Base-by-base conservation (phyloP, 92 coral and sea anemone genomes). In the Epizoanthus stellaris region DNA sequence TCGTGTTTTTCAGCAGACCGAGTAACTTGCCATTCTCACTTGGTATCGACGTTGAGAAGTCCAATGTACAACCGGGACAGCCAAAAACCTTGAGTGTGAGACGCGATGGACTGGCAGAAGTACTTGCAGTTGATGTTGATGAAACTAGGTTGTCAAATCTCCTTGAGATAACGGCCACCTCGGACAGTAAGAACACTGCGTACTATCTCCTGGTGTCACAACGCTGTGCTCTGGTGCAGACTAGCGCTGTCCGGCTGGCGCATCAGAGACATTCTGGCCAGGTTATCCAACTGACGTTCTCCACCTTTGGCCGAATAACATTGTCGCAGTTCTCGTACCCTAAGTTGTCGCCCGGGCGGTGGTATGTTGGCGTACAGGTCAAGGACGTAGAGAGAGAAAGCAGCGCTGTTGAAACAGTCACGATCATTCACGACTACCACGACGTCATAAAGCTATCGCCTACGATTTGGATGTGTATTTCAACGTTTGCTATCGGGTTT, bases 281-380 rank as follows among this genome's bases (percentile, higher is more conserved):
- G 30, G 63, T 84, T 4, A 85, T 95, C 21, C 86, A 71, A 52
- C 89, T 94, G 23, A 65, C 98, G n/a, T 95, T 95, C 81, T 83
- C 98, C 20, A 87, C 82, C 25, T 92, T 70, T 65, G 98, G 98
- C 12, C 81, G 98, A n/a, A 88, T 95, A 69, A 95, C 95, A 3
- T 85, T 95, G 4, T 91, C 98, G 0, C 94, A 90, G 80, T 92
- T 85, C 52, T 95, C 98, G 14, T 73, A 65, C 6, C 98, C 98
- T 8, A 86, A 90, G 87, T 89, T 95, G 19, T 49, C 76, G 23
- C 15, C 90, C 13, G 98, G 98, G 15, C 85, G 91, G 16, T 95
- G 98, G 98, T 95, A 90, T 62, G 90, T 94, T 72, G 98, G 98
- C 9, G 88, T 95, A 5, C 81, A 80, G 43, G 85, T 88, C 59